Evolutionary conservation across 2,888 invertebrate genomes (phyloP), one percentile per base, ranked within the genome.

Genomic region (Ormyrus pomaceus): DNA sequence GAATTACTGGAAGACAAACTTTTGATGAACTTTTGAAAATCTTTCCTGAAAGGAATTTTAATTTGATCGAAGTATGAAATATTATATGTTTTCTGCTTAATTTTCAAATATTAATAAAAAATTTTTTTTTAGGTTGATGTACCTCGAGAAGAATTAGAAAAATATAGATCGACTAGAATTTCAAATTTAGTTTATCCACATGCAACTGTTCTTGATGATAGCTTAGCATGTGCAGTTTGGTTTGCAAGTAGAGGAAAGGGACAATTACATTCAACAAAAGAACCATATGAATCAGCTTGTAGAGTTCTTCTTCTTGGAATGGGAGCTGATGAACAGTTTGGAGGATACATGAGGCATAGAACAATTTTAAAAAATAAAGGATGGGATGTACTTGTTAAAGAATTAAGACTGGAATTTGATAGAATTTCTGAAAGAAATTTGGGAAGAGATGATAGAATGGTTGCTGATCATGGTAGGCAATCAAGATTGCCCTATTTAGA

Each of bases 301-400:
- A 93, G 96, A 89, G 94, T 97, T 34, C 91, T 98, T 80, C 90
- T 98, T 83, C 91, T 96, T 85, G 99, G 99, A 55, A 97, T 97
- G 92, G 99, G 99, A 7, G 99, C 99, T 0, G 99, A 99, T 92
- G 99, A 99, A 92, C 93, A 99, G 82, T 95, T 99, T 88, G 98
- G 97, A 69, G 99, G 99, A 2, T 99, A 99, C 88, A 95, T 95
- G 55, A 93, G 98, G 80, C 98, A 99, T 88, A 93, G 97, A 86
- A 95, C 94, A 84, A 94, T 94, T 5, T 94, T 93, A 79, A 93
- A 92, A 86, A 93, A 93, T 13, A 89, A 89, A 84, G 92, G 92
- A 85, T 93, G 92, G 92, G 65, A 85, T 45, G 93, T 92, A 9
- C 90, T 95, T 59, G 86, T 92, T 3, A 91, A 92, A 68, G 94